Base-by-base conservation (phyloP, 1,140 invertebrate genomes). In the Aphis craccivora region DNA sequence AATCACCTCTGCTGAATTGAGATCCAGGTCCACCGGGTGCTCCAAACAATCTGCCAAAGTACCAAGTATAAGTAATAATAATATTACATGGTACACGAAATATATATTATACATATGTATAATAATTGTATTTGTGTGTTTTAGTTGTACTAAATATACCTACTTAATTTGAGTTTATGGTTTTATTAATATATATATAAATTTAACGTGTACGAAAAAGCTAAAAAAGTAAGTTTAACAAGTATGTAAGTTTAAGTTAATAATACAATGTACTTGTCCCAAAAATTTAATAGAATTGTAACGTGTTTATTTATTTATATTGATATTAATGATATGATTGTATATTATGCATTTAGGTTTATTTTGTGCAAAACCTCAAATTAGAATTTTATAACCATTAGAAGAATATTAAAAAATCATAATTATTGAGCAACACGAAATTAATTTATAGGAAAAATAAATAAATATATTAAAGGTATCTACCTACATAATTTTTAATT, bases 1-100 rank as follows among this genome's bases (percentile, higher is more conserved):
- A 45, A 40, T 51, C 40, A 30, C 83, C 60, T 37, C 93, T 45
- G 88, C 87, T 67, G 18, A 67, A 88, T 53, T 88, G 83, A 23
- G 86, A 88, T 43, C 84, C 87, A 11, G 55, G 55, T 23, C 84
- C 48, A 35, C 93, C 60, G 43, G 84, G 88, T 1, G 60, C 93
- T 6, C 86, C 60, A 43, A 94, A 90, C 18, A 90, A 67, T 90
- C 89, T 90, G 37, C 20, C 35, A n/a, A n/a, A n/a, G n/a, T n/a
- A n/a, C n/a, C n/a, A 55, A n/a, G 25, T 25, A 30, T 60, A 87
- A 37, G 1, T 43, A 84, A 40, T 9, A 84, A 43, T 43, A 84
- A 25, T 43, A 40, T 84, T 84, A 1, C 23, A 84, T 23, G 11
- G 25, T 20, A 88, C 11, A 48, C 2, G 35, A 86, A 86, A 43